These are phyloP conservation scores for Chloroceryle amazona DNA, from an alignment of 2,797 vertebrate species.

Conservation along the genomic window DNA sequence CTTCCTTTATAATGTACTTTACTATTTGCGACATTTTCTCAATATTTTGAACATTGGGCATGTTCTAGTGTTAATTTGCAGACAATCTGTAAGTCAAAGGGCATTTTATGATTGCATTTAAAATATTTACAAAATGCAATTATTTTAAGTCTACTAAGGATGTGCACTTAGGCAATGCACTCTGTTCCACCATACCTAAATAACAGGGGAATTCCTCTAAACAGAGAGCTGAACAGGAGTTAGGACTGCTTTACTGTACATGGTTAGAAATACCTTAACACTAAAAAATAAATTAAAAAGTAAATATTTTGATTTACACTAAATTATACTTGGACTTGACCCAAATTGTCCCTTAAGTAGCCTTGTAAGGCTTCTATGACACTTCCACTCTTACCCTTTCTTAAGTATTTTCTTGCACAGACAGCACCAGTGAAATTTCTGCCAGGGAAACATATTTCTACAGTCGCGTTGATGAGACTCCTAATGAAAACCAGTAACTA, in stretches of 20 bases:
- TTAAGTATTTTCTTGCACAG: background rate
- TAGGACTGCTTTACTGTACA: background rate
- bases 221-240: background rate
- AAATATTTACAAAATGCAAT: background rate
- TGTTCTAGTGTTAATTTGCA: background rate
- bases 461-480: background rate
- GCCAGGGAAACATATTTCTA: background rate
- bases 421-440: background rate
- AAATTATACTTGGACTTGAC: background rate
- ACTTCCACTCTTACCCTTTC: background rate
- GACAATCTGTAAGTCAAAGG: background rate
- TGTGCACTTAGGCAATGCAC: background rate
- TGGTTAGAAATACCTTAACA: background rate
- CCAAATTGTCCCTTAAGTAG: background rate
- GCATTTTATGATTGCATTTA: background rate
- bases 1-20: background rate
- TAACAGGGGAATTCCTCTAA: background rate
- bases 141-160: background rate
- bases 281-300: background rate
- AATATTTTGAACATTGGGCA: background rate
- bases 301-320: background rate
- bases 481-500: background rate
- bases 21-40: background rate
- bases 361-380: background rate
- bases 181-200: background rate